Conservation (phyloP, 2,888 invertebrate species). For the Criorhina ranunculi region DNA sequence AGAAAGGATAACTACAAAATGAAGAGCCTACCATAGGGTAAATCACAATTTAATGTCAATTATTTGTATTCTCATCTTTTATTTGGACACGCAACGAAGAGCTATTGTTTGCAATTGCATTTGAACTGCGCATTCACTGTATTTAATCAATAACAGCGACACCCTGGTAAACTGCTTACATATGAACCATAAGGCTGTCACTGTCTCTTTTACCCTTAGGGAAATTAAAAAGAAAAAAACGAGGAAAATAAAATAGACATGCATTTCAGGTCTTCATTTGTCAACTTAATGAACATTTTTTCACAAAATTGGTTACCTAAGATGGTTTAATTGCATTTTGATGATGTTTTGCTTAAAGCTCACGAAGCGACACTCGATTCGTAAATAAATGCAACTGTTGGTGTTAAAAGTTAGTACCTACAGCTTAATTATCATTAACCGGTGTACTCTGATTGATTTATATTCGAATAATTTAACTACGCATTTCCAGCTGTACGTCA, state of each 20-base stretch:
- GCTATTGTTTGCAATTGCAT: neutral
- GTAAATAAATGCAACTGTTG: neutral
- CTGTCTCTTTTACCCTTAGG: neutral
- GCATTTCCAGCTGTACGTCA: no score
- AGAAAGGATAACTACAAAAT: no score
- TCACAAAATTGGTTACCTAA: conserved; percentile 1
- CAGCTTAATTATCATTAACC: no score
- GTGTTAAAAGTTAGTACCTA: no score
- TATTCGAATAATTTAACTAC: no score
- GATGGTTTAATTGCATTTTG: neutral
- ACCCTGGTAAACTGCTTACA: neutral
- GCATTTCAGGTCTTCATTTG: conserved; percentile 7
- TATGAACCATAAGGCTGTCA: neutral
- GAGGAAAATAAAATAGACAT: neutral
- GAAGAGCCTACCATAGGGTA: no score
- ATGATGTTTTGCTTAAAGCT: neutral
- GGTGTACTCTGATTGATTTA: no score
- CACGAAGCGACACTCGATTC: neutral
- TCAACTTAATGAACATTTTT: neutral
- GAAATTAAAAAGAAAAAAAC: neutral
- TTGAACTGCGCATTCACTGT: neutral
- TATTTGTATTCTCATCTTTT: no score
- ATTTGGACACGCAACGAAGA: no score
- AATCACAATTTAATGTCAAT: no score
- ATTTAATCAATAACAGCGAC: neutral